These are phyloP conservation scores for Cynodonichthys magdalenae DNA, from an alignment of 2,797 vertebrate species.

Conservation along the genomic window DNA sequence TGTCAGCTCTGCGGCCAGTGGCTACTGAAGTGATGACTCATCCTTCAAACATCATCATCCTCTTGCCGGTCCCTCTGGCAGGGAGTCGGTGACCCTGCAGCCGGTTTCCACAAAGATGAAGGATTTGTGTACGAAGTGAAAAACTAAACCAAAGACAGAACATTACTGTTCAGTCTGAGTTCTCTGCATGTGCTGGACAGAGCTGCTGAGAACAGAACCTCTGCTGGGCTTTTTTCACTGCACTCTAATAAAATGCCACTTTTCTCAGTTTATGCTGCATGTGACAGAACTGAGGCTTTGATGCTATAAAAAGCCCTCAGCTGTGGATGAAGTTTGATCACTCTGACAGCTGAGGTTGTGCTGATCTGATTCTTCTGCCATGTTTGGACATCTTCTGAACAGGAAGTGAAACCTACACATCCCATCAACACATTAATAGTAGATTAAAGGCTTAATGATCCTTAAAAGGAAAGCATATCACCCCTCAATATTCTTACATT, in stretches of 20 bases:
- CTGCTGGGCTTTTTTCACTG: not conserved
- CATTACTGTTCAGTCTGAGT: not conserved
- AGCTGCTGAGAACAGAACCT: not conserved
- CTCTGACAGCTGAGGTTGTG: slow-evolving; percentile 8
- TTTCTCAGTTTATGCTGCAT: slow-evolving; percentile 4
- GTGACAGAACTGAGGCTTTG: not conserved
- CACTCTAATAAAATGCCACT: slow-evolving; percentile 7
- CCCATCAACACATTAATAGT: too few species aligned
- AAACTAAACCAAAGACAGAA: not conserved
- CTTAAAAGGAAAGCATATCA: too few species aligned
- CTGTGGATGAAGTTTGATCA: not conserved
- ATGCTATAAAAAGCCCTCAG: slow-evolving; percentile 23
- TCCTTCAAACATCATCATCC: slow-evolving; percentile 17
- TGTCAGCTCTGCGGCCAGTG: not conserved
- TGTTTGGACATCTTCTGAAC: not conserved
- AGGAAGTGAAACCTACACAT: not conserved
- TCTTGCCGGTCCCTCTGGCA: not conserved
- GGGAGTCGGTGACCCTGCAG: not conserved
- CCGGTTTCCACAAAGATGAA: not conserved
- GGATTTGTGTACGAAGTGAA: not conserved
- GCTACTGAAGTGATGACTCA: slow-evolving; percentile 13
- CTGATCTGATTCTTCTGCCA: not conserved
- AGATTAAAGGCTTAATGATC: too few species aligned
- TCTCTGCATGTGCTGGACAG: not conserved
- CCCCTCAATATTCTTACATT: too few species aligned